Conservation (phyloP, 2,113 vertebrate species). For the Scartelaos histophorus region DNA sequence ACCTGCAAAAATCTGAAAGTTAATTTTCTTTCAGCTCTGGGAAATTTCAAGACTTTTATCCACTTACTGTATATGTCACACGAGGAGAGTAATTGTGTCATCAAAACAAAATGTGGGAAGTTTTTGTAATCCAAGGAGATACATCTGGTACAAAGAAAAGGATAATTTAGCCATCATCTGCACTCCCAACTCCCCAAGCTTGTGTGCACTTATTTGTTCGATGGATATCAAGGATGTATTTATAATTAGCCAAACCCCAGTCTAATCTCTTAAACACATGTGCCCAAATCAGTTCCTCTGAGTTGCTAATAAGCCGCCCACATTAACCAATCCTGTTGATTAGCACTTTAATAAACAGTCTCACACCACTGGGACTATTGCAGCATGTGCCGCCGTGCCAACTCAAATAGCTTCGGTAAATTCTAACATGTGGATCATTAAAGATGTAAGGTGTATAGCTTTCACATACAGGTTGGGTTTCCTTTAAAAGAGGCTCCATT, state of each 20-base stretch:
- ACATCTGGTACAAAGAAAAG: slow-evolving; percentile 38
- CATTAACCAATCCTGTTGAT: slow-evolving; percentile 69
- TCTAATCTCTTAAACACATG: slow-evolving; percentile 67
- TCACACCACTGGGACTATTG: slow-evolving; percentile 56
- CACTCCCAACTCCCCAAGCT: slow-evolving; percentile 53
- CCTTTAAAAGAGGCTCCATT: slow-evolving; percentile 40
- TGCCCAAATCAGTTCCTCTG: slow-evolving; percentile 52
- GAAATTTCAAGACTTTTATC: slow-evolving; percentile 44
- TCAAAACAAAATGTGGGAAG: slow-evolving; percentile 30
- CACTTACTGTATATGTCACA: slow-evolving; percentile 30
- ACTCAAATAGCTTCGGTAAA: slow-evolving; percentile 56
- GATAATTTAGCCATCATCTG: slow-evolving; percentile 40
- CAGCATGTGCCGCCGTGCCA: slow-evolving; percentile 60
- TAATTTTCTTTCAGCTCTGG: slow-evolving; percentile 32
- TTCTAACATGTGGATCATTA: slow-evolving; percentile 64
- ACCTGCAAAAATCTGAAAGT: slow-evolving; percentile 28
- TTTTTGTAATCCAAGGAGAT: slow-evolving; percentile 38
- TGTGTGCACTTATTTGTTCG: slow-evolving; percentile 46
- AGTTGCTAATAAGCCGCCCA: slow-evolving; percentile 57
- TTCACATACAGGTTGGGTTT: slow-evolving; percentile 70
- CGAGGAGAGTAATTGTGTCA: slow-evolving; percentile 29
- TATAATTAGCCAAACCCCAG: slow-evolving; percentile 55
- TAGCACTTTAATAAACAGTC: slow-evolving; percentile 67
- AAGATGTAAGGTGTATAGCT: slow-evolving; percentile 34
- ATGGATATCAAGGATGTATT: slow-evolving; percentile 46